Conservation (phyloP, 2,113 vertebrate genomes). For the Pelecanoides urinatrix region DNA sequence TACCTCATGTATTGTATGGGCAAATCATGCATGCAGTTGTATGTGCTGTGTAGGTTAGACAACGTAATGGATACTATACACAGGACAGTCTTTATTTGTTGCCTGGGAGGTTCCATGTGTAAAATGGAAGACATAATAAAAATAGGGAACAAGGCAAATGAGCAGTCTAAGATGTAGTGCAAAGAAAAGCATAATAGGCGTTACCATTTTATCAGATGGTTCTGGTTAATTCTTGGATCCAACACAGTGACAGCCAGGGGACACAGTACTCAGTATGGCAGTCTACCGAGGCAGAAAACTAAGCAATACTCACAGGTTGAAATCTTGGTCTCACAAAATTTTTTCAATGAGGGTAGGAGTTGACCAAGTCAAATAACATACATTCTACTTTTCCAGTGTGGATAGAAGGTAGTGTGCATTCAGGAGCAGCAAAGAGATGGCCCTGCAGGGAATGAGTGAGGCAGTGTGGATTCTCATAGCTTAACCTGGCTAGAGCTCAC, state of each 20-base stretch:
- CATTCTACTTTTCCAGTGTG: background rate
- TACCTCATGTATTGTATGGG: background rate
- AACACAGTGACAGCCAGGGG: accelerated
- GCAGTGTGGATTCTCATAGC: accelerated
- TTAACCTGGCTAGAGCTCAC: background rate
- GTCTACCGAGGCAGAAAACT: background rate
- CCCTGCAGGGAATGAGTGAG: background rate
- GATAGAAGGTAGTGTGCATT: background rate
- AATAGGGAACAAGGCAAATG: background rate
- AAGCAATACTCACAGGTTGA: background rate
- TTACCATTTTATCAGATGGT: background rate
- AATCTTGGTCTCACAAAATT: background rate
- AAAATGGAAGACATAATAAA: background rate
- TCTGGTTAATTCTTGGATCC: background rate
- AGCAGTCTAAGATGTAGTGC: background rate
- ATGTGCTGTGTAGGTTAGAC: background rate
- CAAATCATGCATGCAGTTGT: background rate
- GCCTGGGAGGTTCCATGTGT: background rate
- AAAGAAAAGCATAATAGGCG: background rate
- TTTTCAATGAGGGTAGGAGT: background rate
- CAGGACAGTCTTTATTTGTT: background rate
- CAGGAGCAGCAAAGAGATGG: background rate
- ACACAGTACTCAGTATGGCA: too few species aligned
- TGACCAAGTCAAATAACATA: background rate
- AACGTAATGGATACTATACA: background rate